phyloP scores from a whole-genome alignment of 2,797 vertebrate genomes.

The Fistularia tabacaria region DNA sequence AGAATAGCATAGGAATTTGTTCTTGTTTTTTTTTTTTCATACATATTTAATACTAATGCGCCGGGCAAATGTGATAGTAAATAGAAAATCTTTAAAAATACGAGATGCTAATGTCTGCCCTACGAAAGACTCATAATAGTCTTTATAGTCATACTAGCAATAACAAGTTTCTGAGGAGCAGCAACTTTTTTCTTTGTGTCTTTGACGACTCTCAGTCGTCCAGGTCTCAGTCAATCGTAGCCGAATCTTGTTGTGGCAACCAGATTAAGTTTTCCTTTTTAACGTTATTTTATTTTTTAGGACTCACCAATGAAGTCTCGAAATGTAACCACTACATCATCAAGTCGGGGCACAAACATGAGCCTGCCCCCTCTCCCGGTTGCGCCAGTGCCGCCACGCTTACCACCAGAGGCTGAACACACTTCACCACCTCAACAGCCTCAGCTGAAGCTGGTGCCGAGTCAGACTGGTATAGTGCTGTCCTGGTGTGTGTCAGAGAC shows the following conservation, averaged over 20 bases:
- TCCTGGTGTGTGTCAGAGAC: conserved; percentile 96
- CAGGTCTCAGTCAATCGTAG: too few species aligned
- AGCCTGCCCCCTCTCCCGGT: conserved; percentile 78
- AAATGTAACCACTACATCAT: conserved; percentile 32
- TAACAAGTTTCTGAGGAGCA: too few species aligned
- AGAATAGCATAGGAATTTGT: conserved; percentile 17
- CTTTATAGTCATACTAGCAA: too few species aligned
- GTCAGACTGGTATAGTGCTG: conserved; percentile 94
- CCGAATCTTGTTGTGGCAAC: too few species aligned
- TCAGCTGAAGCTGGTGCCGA: conserved; percentile 94
- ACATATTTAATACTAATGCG: too few species aligned
- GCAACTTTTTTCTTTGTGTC: too few species aligned
- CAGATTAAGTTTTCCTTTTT: not conserved
- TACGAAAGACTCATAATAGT: too few species aligned
- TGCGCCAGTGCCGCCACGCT: conserved; percentile 81
- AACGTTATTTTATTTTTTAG: conserved; percentile 40
- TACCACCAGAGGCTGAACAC: conserved; percentile 86
- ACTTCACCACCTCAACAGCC: conserved; percentile 92
- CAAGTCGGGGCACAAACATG: conserved; percentile 28
- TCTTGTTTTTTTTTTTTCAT: not conserved
- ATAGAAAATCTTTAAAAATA: too few species aligned
- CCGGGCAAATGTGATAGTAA: too few species aligned
- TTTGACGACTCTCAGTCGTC: too few species aligned
- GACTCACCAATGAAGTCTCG: conserved; percentile 67
- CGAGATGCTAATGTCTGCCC: too few species aligned